Conservation (phyloP, 1,140 invertebrate species). For the Drosophila varians region DNA sequence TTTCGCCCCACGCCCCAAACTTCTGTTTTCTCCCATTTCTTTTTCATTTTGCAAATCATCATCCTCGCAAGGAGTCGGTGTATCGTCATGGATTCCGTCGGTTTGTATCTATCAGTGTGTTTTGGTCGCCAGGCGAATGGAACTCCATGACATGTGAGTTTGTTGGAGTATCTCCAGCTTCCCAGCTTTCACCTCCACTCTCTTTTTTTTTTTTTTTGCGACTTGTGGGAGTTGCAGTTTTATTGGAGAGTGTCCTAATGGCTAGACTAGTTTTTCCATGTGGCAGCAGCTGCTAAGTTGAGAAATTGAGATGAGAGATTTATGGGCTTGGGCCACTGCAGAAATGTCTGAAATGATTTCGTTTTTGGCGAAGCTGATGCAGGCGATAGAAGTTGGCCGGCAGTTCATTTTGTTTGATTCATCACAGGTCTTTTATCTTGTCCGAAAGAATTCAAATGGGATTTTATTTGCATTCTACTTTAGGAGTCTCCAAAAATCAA, state of each 20-base stretch:
- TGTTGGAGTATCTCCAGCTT: conserved; percentile 5
- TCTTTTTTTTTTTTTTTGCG: conserved; percentile 31
- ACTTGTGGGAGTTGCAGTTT: conserved; percentile 54
- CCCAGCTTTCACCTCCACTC: conserved; percentile 24
- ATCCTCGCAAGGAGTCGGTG: conserved; percentile 57
- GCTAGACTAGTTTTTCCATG: conserved; percentile 73
- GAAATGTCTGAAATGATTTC: conserved; percentile 37
- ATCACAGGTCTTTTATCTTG: conserved; percentile 19
- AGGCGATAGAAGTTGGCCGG: neutral
- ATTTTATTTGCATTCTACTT: neutral
- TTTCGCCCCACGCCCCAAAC: conserved; percentile 3
- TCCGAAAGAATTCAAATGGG: conserved; percentile 18
- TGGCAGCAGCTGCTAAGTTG: conserved; percentile 59
- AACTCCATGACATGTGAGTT: conserved; percentile 72
- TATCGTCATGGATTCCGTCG: conserved; percentile 71
- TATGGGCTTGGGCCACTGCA: conserved; percentile 56
- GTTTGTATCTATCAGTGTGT: conserved; percentile 63
- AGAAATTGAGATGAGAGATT: conserved; percentile 66
- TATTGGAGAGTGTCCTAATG: conserved; percentile 65
- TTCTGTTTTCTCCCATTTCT: neutral
- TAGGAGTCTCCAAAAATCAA: neutral
- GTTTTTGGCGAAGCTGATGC: conserved; percentile 17
- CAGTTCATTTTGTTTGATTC: conserved; percentile 24
- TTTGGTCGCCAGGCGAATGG: conserved; percentile 42
- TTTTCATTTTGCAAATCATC: conserved; percentile 70